Conservation (phyloP, 2,797 vertebrate genomes). For the Fratercula arctica region DNA sequence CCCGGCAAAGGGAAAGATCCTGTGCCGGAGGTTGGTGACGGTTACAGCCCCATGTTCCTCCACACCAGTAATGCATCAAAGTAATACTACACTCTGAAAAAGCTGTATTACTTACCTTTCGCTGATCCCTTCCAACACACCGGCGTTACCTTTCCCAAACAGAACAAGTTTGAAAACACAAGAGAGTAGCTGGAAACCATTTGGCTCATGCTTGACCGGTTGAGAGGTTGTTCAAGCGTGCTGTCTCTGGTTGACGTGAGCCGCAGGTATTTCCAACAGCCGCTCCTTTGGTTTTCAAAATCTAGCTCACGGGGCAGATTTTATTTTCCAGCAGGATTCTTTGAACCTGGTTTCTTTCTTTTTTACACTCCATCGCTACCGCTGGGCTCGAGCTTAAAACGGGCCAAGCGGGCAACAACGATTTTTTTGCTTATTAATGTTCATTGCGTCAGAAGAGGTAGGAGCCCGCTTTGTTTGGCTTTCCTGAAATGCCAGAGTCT, state of each 20-base stretch:
- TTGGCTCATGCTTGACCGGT: not conserved
- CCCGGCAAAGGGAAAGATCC: not conserved
- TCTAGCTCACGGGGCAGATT: not conserved
- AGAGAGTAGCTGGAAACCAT: not conserved
- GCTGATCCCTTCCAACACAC: not conserved
- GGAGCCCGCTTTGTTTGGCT: rapidly evolving
- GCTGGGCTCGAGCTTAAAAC: not conserved
- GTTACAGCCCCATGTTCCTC: not conserved
- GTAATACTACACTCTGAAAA: rapidly evolving
- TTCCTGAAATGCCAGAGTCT: not conserved
- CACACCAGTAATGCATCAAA: not conserved
- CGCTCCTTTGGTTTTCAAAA: not conserved
- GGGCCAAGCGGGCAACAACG: not conserved
- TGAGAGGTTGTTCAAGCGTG: not conserved
- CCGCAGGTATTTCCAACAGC: not conserved
- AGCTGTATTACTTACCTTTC: not conserved
- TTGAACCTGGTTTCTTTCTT: not conserved
- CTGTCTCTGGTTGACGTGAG: not conserved
- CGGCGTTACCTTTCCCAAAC: not conserved
- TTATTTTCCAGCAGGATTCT: not conserved
- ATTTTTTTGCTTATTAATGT: not conserved
- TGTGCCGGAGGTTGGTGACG: rapidly evolving
- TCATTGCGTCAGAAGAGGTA: not conserved
- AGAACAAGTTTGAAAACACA: not conserved
- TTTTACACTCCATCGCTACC: not conserved